A percentile compares a stretch with the other conserved stretches of the same genome.
These are phyloP conservation scores for Pseudomyrmex gracilis DNA, from an alignment of 1,140 invertebrate genomes.

Conservation along the genomic window DNA sequence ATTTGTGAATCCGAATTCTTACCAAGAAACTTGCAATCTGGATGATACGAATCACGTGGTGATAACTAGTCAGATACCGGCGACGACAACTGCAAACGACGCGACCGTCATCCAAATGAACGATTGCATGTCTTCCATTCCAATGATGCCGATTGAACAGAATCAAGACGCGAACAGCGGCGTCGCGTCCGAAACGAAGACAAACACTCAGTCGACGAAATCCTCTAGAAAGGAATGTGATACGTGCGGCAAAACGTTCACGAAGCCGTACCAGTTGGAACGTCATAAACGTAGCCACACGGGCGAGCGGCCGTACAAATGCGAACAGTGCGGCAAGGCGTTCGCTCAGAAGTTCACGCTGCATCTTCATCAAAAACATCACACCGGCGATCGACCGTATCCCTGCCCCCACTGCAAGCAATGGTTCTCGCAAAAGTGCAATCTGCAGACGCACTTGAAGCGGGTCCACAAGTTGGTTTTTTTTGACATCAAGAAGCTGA, in stretches of 20 bases:
- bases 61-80: constrained; percentile 43
- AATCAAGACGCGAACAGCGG: neutral
- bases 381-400: constrained; percentile 87
- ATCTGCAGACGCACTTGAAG: constrained; percentile 88
- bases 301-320: constrained; percentile 89
- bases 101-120: constrained; percentile 59
- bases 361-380: constrained; percentile 87
- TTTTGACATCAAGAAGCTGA: constrained; percentile 69
- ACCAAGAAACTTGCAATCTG: constrained; percentile 31
- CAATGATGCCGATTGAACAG: constrained; percentile 50
- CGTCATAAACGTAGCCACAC: constrained; percentile 87
- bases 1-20: constrained; percentile 44
- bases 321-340: constrained; percentile 87
- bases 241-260: constrained; percentile 82
- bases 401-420: constrained; percentile 85
- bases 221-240: constrained; percentile 77
- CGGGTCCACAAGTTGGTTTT: constrained; percentile 83
- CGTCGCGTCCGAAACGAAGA: neutral
- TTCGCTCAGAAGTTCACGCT: constrained; percentile 90
- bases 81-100: neutral
- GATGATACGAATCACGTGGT: constrained; percentile 40
- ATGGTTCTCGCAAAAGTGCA: constrained; percentile 88
- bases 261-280: constrained; percentile 81
- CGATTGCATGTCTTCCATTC: constrained; percentile 52
- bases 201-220: constrained; percentile 21